A percentile compares a stretch with the other conserved stretches of the same genome.
These are phyloP conservation scores for Phrynocephalus vlangalii DNA, from an alignment of 2,797 vertebrate genomes.

Conservation along the genomic window DNA sequence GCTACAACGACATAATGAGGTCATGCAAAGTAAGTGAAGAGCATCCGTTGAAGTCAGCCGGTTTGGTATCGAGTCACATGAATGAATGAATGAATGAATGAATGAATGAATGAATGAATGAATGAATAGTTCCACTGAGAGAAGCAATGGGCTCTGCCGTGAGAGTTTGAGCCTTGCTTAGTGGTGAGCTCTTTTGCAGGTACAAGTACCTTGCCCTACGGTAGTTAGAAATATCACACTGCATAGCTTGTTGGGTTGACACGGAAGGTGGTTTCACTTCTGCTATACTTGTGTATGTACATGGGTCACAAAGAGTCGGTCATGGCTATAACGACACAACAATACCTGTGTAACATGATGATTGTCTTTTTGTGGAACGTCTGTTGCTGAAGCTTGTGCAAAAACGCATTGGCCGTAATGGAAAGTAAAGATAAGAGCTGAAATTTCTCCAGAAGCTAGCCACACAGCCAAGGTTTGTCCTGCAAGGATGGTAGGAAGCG, in stretches of 20 bases:
- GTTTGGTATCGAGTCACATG: background rate
- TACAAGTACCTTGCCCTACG: background rate
- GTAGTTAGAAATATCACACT: background rate
- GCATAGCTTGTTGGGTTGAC: no score
- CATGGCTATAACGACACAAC: no score
- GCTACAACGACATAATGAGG: conserved; percentile 60
- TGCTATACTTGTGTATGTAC: background rate
- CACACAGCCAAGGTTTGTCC: background rate
- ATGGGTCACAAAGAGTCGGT: no score
- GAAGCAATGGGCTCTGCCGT: background rate
- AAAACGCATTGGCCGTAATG: background rate
- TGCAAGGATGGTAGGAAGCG: background rate
- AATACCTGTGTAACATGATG: background rate
- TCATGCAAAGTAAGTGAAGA: conserved; percentile 76
- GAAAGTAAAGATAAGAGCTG: background rate
- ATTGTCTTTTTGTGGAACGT: background rate
- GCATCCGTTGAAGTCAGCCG: background rate
- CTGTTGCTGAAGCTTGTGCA: background rate
- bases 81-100: no score
- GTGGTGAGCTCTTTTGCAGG: background rate
- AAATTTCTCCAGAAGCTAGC: no score
- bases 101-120: no score
- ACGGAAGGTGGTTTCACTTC: background rate
- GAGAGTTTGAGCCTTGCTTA: background rate
- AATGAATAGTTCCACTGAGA: background rate